Evolutionary conservation across 2,113 vertebrate species (phyloP), one percentile per base, ranked within the genome.

Genomic region (Heterotis niloticus): DNA sequence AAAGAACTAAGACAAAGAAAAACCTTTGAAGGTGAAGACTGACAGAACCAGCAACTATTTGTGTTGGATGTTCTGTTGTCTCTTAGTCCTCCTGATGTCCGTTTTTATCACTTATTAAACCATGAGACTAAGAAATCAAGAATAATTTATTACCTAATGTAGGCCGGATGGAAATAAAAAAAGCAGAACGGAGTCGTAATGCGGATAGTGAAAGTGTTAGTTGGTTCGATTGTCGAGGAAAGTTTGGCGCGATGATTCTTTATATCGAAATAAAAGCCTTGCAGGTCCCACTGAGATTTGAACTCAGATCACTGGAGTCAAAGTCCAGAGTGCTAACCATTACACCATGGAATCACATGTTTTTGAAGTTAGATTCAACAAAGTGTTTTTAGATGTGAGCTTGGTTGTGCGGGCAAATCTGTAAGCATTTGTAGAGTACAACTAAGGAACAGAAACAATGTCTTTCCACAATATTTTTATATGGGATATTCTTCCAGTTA

Each of bases 301-400:
- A 96, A 95, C 94, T 96, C 94, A 94, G 94, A 93, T 96, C 94
- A 93, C 94, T 95, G 95, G 94, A 96, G 94, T 95, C 94, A 96
- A 94, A 96, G 95, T 96, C 94, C 94, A 95, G 94, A 95, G 94
- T 94, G 94, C 94, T 95, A 94, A 95, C 94, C 94, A 94, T 95
- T 95, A 78, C 20, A 62, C 20, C 59, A 62, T 14, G 20, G 3
- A 62, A 62, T 20, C 3, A 11, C 14, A 14, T 62, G 59, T 20
- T 62, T 14, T 62, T 11, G 12, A 62, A 14, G 3, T 17, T 10
- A 62, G 14, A 62, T 2, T 3, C 59, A 2, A 14, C 59, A 44
- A 44, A 44, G 34, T 7, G 2, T 44, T 44, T 44, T 7, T 44
- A 7, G 2, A 7, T 2, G 34, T 44, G 34, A 44, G 34, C 34